These are phyloP conservation scores for Lutraria lutraria DNA, from an alignment of 2,888 invertebrate genomes.

Conservation along the genomic window DNA sequence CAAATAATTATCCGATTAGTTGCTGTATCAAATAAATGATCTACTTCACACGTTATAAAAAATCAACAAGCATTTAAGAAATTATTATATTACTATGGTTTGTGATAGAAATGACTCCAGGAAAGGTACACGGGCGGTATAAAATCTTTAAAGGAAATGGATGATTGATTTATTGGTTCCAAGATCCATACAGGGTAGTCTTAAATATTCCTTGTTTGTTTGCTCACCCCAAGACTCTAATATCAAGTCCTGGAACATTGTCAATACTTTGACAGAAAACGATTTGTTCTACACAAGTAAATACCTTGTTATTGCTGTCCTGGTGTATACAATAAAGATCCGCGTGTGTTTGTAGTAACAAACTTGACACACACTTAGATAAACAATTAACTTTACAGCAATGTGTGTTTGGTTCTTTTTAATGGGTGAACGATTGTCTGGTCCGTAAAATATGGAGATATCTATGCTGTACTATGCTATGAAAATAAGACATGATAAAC, in stretches of 20 bases:
- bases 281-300: not conserved
- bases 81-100: not conserved
- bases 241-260: not conserved
- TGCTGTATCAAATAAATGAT: too few species aligned
- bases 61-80: not conserved
- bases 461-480: too few species aligned
- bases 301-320: not conserved
- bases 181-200: conserved; percentile 24
- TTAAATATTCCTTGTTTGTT: conserved; percentile 18
- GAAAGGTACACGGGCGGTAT: not conserved
- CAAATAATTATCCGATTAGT: too few species aligned
- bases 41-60: not conserved
- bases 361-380: not conserved
- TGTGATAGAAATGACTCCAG: not conserved
- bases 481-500: too few species aligned
- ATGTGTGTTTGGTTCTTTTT: not conserved
- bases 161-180: conserved; percentile 4
- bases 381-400: not conserved
- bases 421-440: not conserved
- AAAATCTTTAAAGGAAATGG: not conserved
- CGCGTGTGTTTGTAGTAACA: not conserved
- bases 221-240: not conserved
- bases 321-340: not conserved
- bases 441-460: not conserved
- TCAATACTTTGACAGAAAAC: not conserved